These are phyloP conservation scores for Agelastica alni DNA, from an alignment of 2,888 invertebrate species.

Conservation along the genomic window DNA sequence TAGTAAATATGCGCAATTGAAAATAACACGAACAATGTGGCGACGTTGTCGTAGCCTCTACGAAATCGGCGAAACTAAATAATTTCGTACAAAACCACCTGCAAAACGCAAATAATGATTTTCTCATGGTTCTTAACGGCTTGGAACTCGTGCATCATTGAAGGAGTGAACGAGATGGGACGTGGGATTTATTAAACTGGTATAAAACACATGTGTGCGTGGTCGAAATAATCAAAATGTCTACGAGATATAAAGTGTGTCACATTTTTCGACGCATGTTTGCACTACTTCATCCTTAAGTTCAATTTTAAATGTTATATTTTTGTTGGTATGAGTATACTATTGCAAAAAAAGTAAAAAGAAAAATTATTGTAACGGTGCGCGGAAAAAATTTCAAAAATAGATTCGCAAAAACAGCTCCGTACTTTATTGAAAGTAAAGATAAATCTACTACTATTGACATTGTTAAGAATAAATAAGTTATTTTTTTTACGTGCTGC, in stretches of 20 bases:
- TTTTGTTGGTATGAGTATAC: too few relatives aligned
- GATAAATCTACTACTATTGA: too few relatives aligned
- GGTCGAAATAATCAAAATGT: constrained; percentile 8
- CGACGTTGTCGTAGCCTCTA: constrained; percentile 35
- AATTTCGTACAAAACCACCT: constrained; percentile 28
- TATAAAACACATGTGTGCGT: not conserved
- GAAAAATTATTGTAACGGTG: too few relatives aligned
- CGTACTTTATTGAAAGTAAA: too few relatives aligned
- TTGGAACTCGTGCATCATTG: constrained; percentile 16
- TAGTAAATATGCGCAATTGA: constrained; percentile 40
- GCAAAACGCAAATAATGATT: constrained; percentile 16
- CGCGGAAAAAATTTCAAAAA: too few relatives aligned
- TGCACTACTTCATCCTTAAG: too few relatives aligned
- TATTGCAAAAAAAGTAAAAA: too few relatives aligned
- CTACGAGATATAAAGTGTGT: not conserved
- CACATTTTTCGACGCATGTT: too few relatives aligned
- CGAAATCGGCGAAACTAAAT: constrained; percentile 1
- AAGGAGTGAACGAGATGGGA: constrained; percentile 9
- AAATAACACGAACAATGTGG: constrained; percentile 29
- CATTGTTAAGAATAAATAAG: too few relatives aligned
- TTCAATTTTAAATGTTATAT: too few relatives aligned
- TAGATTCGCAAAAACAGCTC: too few relatives aligned
- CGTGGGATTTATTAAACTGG: constrained; percentile 1
- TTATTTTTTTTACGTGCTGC: too few relatives aligned
- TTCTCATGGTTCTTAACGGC: constrained; percentile 13